Percentiles rank a stretch among this genome's conserved stretches.
phyloP scores from a whole-genome alignment of 2,797 vertebrate species.

The Gambusia yucatana region DNA sequence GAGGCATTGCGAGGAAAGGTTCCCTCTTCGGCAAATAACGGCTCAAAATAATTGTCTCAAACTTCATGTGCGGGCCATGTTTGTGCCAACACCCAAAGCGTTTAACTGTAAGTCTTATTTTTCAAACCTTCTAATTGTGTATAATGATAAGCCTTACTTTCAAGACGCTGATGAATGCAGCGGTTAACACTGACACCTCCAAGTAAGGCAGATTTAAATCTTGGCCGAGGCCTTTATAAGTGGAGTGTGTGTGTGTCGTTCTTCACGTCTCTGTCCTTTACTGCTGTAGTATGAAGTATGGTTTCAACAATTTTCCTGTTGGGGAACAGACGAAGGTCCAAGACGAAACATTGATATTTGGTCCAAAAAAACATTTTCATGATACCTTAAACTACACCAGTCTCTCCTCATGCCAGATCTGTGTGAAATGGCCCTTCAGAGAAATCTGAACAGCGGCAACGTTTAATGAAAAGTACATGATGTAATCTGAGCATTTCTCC shows the following conservation, averaged over 20 bases:
- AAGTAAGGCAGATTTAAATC: neutral
- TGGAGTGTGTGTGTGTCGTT: neutral
- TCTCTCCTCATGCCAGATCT: neutral
- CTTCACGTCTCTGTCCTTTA: neutral
- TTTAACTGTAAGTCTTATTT: neutral
- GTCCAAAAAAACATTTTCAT: neutral
- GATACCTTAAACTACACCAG: neutral
- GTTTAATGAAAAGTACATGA: neutral
- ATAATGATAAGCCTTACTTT: conserved; percentile 1
- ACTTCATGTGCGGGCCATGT: conserved; percentile 7
- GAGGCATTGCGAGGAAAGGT: conserved; percentile 1
- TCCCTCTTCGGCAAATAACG: conserved; percentile 17
- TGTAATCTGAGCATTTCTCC: neutral
- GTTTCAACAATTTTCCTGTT: neutral
- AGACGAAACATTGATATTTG: neutral
- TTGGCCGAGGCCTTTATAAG: neutral
- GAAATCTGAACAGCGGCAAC: neutral
- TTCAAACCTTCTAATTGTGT: neutral
- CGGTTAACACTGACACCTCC: neutral
- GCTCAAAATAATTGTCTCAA: conserved; percentile 23
- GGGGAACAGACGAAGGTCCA: neutral
- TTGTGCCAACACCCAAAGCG: conserved; percentile 12
- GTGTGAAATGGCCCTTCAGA: neutral
- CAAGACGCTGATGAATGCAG: neutral
- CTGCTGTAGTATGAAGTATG: neutral